Base-by-base conservation (phyloP, 1,140 invertebrate species). In the Zaprionus vittiger region DNA sequence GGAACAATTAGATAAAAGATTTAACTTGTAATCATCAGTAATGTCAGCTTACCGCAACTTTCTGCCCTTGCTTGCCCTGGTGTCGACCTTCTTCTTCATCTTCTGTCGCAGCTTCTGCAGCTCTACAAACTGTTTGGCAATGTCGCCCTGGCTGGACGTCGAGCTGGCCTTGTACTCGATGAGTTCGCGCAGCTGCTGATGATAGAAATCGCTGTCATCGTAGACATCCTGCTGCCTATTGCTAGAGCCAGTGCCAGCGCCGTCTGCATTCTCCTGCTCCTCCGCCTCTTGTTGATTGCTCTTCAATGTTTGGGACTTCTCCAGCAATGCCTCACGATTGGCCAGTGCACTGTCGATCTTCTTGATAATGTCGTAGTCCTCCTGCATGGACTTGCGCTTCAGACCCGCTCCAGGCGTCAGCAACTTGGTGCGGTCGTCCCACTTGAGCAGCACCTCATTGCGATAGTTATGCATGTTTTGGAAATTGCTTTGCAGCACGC, bases 121-220 rank as follows among this genome's bases (percentile, higher is more conserved):
- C 82, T 98, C 96, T 52, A 98, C 95, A 96, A 97, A 99, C 84
- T 98, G 97, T 78, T 96, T 94, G 91, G 96, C 95, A 4, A 97
- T 93, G 83, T 97, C 95, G 73, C 96, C 94, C 63, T 97, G 96
- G 94, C 98, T 97, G 12, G 95, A 96, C 7, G 97, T 94, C 82
- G 97, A 96, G 24, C 95, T 94, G 7, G 97, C 96, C 94, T 98
- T 99, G 61, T 96, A 95, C 92, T 99, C 97, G 78, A 99, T 98
- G 15, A 99, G 93, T 91, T 99, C 98, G 71, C 97, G 94, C 26
- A 99, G 93, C 22, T 99, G 92, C 87, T 98, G 97, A 93, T 99
- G 98, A 94, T 99, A 99, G 92, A 99, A 99, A 93, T 99, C 98
- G 92, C 96, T 96, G 93, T 99, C 98, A 93, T 99, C 98, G 94